phyloP scores from a whole-genome alignment of 35 echinoderm and acorn worm genomes.

The Nesometra sesokonis region DNA sequence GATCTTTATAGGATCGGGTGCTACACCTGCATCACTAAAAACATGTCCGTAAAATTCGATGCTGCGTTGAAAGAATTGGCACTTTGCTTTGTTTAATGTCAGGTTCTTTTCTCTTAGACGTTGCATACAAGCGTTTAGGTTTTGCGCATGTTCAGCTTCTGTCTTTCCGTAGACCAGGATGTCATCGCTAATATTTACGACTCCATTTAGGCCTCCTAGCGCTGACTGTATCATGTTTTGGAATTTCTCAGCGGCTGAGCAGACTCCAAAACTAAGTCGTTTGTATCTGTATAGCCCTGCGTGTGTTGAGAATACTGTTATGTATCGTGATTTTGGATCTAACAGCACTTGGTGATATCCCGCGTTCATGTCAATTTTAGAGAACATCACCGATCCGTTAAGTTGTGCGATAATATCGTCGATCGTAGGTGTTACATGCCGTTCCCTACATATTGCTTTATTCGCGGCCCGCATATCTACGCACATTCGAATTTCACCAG shows the following conservation, averaged over 20 bases:
- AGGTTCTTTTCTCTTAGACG: conserved; percentile 42
- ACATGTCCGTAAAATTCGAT: conserved; percentile 33
- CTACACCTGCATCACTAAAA: conserved; percentile 13
- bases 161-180: conserved; percentile 29
- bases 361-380: conserved; percentile 44
- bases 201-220: conserved; percentile 9
- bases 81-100: conserved; percentile 44
- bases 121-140: conserved; percentile 15
- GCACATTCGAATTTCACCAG: conserved; percentile 24
- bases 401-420: conserved; percentile 40
- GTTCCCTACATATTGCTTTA: conserved; percentile 40
- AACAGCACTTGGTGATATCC: conserved; percentile 19
- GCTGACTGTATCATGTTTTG: conserved; percentile 31
- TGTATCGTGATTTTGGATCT: neutral
- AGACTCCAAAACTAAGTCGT: conserved; percentile 44
- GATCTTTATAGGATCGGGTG: conserved; percentile 12
- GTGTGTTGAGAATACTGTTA: conserved; percentile 25
- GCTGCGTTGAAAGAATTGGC: conserved; percentile 13
- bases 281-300: conserved; percentile 15
- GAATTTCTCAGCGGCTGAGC: conserved; percentile 35
- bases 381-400: conserved; percentile 31
- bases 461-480: conserved; percentile 46
- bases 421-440: conserved; percentile 51
- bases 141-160: conserved; percentile 15
- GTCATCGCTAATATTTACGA: conserved; percentile 36